Evolutionary conservation across 2,113 vertebrate species (phyloP), one percentile per base, ranked within the genome.

Genomic region (Oreochromis spilurus): DNA sequence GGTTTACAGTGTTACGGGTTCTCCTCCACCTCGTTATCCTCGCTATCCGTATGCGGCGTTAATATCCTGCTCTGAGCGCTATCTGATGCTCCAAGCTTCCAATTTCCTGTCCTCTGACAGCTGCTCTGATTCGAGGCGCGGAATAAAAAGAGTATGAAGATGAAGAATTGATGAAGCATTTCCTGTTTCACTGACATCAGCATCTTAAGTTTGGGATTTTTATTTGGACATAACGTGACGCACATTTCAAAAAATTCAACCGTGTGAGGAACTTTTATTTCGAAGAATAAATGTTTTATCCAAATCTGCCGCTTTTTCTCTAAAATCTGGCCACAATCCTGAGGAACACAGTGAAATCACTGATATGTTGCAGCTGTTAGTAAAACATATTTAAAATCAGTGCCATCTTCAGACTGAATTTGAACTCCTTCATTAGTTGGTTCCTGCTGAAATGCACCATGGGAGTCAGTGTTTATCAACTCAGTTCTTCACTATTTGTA

Each of bases 61-160:
- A 57, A 57, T 55, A 40, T 43, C 52, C 53, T 80, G 52, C 9
- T 55, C 52, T 21, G 13, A 52, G 53, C 5, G 6, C 38, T 70
- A 54, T 83, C 81, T 83, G 31, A 67, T 26, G 60, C 17, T 52
- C 31, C 34, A 3, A 53, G 45, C 65, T 83, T 83, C 16, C n/a
- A 67, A 70, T 83, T 83, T 83, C 48, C 81, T 70, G n/a, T 40
- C 21, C 16, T 10, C 9, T 53, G 9, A 54, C 45, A 9, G 52
- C 36, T 5, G 5, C 45, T 36, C 7, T 6, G 45, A 24, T 53
- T 65, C 5, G 6, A 53, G 62, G 60, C 0, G 34, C 60, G 38
- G 50, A 67, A 67, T 14, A 19, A 38, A 55, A 38, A 79, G 31
- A 16, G 19, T 12, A 14, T 57, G 31, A 12, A 53, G 77, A n/a